Base-by-base conservation (phyloP, 2,113 vertebrate species). In the Pipra filicauda region DNA sequence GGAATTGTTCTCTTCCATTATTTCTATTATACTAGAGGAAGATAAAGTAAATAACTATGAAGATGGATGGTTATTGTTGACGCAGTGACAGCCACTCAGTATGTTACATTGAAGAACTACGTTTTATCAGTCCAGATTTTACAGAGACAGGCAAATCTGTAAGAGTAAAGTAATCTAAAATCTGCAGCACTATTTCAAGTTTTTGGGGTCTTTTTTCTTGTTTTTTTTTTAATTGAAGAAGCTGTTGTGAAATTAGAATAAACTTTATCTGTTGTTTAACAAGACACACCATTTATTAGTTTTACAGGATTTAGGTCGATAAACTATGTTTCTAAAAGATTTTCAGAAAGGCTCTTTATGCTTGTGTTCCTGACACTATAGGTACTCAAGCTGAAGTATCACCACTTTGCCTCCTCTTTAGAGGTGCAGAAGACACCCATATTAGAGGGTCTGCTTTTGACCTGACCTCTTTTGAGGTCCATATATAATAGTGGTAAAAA, bases 1-100 rank as follows among this genome's bases (percentile, higher is more conserved):
- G n/a, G 86, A 85, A 88, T 61, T 52, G 28, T 54, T 91, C 71
- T 88, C 52, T 84, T 80, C 61, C 73, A 48, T 89, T 96, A 93
- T 78, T 95, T 81, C 65, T 81, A 15, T 70, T 62, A 49, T 30
- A 58, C 21, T 23, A 91, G 59, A 84, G 30, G 48, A 91, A 80
- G 76, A 71, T 24, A 73, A 89, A 85, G 49, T 51, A 96, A 93
- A 92, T 65, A 91, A 77, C 81, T 43, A 77, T 1, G 48, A 67
- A 72, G 55, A 96, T 58, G 31, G 69, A 93, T 81, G 59, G 61
- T 55, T 67, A 74, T 1, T 74, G 48, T 6, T 69, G 43, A 93
- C 74, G 52, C 44, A 84, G n/a, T 77, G 92, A 83, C 75, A 95
- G 71, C 44, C 62, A 57, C 55, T 86, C 37, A 51, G 52, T 44